These are phyloP conservation scores for Gobio occitaniae DNA, from an alignment of 2,797 vertebrate species.

Conservation along the genomic window DNA sequence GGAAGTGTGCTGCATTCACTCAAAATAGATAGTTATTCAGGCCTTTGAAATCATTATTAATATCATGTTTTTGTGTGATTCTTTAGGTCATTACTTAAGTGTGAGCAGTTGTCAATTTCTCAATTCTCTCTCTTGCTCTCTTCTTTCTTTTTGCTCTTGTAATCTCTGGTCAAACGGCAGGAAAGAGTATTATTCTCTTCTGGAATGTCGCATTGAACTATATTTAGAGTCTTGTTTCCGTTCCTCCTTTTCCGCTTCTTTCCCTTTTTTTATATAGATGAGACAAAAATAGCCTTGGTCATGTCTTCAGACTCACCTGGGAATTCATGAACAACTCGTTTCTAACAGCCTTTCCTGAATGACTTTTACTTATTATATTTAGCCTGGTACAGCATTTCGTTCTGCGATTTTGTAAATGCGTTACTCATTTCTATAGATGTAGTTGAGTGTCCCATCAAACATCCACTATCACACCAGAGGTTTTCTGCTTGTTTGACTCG, in stretches of 20 bases:
- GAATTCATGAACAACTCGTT: slow-evolving; percentile 42
- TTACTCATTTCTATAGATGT: slow-evolving; percentile 6
- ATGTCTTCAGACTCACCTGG: slow-evolving; percentile 63
- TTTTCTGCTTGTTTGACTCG: slow-evolving; percentile 33
- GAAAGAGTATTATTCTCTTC: slow-evolving; percentile 60
- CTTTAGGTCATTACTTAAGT: not conserved
- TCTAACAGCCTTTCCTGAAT: slow-evolving; percentile 27
- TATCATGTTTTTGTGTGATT: not conserved
- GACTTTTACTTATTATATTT: slow-evolving; percentile 39
- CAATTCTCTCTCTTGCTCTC: not conserved
- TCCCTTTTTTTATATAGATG: slow-evolving; percentile 52
- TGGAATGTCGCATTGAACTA: slow-evolving; percentile 62
- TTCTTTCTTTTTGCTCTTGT: slow-evolving; percentile 25
- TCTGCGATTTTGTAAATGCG: not conserved
- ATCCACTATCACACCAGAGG: slow-evolving; percentile 4
- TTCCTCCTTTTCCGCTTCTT: slow-evolving; percentile 62
- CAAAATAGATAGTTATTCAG: not conserved
- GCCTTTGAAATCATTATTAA: slow-evolving; percentile 9
- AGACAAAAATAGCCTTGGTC: slow-evolving; percentile 60
- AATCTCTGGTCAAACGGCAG: slow-evolving; percentile 46
- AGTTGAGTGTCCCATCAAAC: not conserved
- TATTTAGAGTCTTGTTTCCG: slow-evolving; percentile 58
- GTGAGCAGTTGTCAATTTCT: not conserved
- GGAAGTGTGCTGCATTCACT: slow-evolving; percentile 7
- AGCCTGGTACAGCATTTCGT: not conserved